Conservation (phyloP, 1,140 invertebrate species). For the Triops longicaudatus region DNA sequence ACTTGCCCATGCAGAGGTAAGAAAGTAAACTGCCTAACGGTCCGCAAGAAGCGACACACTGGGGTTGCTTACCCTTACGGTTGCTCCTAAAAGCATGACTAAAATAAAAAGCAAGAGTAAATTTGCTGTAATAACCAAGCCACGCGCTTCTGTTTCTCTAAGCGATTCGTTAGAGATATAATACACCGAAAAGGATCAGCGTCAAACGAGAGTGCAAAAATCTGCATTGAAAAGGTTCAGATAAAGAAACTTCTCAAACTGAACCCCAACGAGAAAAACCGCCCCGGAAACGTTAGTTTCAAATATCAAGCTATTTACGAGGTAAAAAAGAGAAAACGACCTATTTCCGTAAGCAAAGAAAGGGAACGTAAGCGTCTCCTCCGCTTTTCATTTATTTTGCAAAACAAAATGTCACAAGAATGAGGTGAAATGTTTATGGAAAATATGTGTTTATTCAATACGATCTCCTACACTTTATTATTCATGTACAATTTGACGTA, state of each 20-base stretch:
- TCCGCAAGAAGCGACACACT: no score
- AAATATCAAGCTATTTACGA: background rate
- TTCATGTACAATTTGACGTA: conserved; percentile 18
- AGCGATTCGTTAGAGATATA: no score
- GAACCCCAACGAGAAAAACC: background rate
- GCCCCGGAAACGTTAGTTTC: background rate
- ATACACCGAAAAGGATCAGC: no score
- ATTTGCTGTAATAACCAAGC: no score
- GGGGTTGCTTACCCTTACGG: no score
- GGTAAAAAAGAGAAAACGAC: background rate
- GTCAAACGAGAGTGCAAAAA: no score
- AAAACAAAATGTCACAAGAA: background rate
- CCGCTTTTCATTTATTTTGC: background rate
- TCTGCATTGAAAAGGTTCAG: background rate
- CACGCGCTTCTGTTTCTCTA: no score
- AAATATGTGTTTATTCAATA: background rate
- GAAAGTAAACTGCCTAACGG: background rate
- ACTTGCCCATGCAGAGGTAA: background rate
- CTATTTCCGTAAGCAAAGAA: background rate
- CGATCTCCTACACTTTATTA: background rate
- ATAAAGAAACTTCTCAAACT: background rate
- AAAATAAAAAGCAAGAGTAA: no score
- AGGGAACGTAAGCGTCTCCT: background rate
- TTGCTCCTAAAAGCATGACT: no score
- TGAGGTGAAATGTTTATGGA: background rate